These are phyloP conservation scores for Leptopilina drosophilae DNA, from an alignment of 2,888 invertebrate genomes.

Conservation along the genomic window DNA sequence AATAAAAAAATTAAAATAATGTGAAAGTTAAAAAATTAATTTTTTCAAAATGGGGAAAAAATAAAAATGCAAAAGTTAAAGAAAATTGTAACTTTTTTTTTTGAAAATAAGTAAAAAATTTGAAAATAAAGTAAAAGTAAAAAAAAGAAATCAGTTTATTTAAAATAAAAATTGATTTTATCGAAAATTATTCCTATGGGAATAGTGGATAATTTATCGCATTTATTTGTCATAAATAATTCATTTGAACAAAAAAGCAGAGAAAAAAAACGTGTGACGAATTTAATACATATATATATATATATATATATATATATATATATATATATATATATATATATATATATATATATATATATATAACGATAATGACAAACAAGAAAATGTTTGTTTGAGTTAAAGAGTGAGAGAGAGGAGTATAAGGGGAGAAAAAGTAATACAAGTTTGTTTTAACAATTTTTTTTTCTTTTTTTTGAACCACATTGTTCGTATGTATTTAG, in stretches of 20 bases:
- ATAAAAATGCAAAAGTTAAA: too few species aligned
- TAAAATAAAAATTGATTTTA: background rate
- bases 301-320: too few species aligned
- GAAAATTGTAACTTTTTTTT: too few species aligned
- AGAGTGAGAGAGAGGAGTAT: too few species aligned
- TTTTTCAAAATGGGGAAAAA: too few species aligned
- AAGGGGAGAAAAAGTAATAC: background rate
- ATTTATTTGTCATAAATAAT: slow-evolving; percentile 5
- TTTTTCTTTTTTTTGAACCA: slow-evolving; percentile 4
- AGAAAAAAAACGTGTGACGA: background rate
- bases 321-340: too few species aligned
- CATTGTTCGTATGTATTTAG: background rate
- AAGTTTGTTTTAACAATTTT: slow-evolving; percentile 1
- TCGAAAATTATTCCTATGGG: background rate
- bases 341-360: too few species aligned
- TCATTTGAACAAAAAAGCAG: background rate
- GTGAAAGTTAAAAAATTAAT: too few species aligned
- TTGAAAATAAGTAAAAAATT: too few species aligned
- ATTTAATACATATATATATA: background rate
- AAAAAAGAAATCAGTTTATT: background rate
- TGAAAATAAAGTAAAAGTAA: background rate
- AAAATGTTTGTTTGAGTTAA: too few species aligned
- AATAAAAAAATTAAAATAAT: too few species aligned
- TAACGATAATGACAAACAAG: background rate
- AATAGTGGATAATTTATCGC: background rate